These are phyloP conservation scores for Danionella dracula DNA, from an alignment of 2,797 vertebrate species.

Conservation along the genomic window DNA sequence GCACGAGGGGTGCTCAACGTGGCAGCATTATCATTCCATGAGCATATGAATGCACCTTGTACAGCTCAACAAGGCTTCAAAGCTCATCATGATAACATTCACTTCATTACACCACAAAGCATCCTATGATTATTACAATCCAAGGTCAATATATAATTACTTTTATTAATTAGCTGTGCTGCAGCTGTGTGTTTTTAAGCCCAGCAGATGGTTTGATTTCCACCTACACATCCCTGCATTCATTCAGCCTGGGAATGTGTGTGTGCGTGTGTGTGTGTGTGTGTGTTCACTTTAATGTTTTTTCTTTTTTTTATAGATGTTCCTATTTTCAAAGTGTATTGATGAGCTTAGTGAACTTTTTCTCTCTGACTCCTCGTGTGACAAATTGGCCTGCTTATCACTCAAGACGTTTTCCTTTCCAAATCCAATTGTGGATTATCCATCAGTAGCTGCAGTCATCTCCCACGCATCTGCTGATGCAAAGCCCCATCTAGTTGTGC, in stretches of 20 bases:
- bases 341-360: constrained; percentile 28
- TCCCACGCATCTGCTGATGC: not conserved
- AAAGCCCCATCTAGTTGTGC: not conserved
- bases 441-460: constrained; percentile 18
- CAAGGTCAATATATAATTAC: constrained; percentile 36
- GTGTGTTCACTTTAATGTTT: not conserved
- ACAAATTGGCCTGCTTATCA: constrained; percentile 38
- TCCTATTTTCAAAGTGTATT: constrained; percentile 22
- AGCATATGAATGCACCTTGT: not conserved
- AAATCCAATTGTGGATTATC: constrained; percentile 40
- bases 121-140: constrained; percentile 18
- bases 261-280: too few species aligned
- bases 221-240: not conserved
- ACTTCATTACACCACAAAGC: constrained; percentile 32
- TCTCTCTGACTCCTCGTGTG: constrained; percentile 6
- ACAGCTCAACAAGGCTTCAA: constrained; percentile 27
- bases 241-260: too few species aligned
- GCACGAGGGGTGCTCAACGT: constrained; percentile 3
- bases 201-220: not conserved
- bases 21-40: constrained; percentile 18
- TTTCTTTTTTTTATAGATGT: constrained; percentile 2
- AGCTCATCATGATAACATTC: constrained; percentile 27
- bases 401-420: constrained; percentile 33
- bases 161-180: constrained; percentile 22
- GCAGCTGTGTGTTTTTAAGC: constrained; percentile 4